Percentiles rank a stretch among this genome's conserved stretches.
These are phyloP conservation scores for Stenoptilia bipunctidactyla DNA, from an alignment of 2,888 invertebrate genomes.

Conservation along the genomic window DNA sequence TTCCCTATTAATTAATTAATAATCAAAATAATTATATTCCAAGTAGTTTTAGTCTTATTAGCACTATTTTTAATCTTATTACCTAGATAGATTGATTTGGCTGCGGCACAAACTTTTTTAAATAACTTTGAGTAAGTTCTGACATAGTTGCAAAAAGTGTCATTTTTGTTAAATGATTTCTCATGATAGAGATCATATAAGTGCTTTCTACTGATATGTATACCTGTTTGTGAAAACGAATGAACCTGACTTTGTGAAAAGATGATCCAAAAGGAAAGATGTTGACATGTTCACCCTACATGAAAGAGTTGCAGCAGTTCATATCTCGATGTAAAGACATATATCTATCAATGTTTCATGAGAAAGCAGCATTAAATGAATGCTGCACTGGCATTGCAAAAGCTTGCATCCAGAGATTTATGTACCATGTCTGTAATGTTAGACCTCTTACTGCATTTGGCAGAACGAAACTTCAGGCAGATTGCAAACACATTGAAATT, in stretches of 20 bases:
- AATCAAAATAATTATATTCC: too few relatives aligned
- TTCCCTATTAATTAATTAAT: too few relatives aligned
- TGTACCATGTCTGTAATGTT: conserved; percentile 87
- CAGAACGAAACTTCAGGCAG: conserved; percentile 81
- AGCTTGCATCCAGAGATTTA: conserved; percentile 86
- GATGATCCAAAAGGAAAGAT: conserved; percentile 56
- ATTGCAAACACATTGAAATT: conserved; percentile 75
- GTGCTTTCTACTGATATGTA: too few relatives aligned
- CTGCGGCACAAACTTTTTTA: too few relatives aligned
- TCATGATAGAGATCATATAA: too few relatives aligned
- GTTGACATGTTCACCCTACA: conserved; percentile 79
- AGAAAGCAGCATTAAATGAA: conserved; percentile 48
- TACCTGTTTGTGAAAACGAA: too few relatives aligned
- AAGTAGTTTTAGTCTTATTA: too few relatives aligned
- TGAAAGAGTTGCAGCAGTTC: conserved; percentile 92
- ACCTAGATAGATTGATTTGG: too few relatives aligned
- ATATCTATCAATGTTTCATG: conserved; percentile 53
- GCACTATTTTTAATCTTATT: too few relatives aligned
- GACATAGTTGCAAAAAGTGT: too few relatives aligned
- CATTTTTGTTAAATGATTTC: too few relatives aligned
- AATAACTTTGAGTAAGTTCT: too few relatives aligned
- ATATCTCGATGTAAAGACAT: conserved; percentile 68
- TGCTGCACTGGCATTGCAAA: conserved; percentile 81
- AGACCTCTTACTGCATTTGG: conserved; percentile 87
- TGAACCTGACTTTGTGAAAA: conserved; percentile 69